Evolutionary conservation across 1,140 invertebrate genomes (phyloP).

Genomic region (Cotesia chilonis): DNA sequence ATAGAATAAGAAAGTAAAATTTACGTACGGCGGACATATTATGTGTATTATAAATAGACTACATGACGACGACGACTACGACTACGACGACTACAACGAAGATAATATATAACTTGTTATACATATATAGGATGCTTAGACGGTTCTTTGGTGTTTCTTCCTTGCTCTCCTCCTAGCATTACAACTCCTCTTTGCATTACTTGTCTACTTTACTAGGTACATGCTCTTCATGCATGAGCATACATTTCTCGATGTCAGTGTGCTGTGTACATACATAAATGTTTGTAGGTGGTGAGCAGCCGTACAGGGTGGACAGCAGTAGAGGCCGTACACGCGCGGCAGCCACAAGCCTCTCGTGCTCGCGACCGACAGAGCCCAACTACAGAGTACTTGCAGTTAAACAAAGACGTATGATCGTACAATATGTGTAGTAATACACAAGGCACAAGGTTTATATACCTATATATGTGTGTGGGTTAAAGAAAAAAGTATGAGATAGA

Average conservation of each 20-base stretch:
- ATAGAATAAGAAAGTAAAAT: slow-evolving; percentile 6
- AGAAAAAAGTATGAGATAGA: background rate
- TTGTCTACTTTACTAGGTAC: too few relatives aligned
- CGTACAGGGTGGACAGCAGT: slow-evolving; percentile 24
- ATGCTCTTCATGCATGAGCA: too few relatives aligned
- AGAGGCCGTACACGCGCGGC: slow-evolving; percentile 33
- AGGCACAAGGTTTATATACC: background rate
- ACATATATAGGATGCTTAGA: background rate
- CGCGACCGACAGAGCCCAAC: background rate
- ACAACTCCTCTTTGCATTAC: too few relatives aligned
- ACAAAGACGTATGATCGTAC: too few relatives aligned
- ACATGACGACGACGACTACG: slow-evolving; percentile 55
- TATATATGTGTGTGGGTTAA: background rate
- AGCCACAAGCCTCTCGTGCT: slow-evolving; percentile 22
- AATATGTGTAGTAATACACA: too few relatives aligned
- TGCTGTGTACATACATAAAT: slow-evolving; percentile 15
- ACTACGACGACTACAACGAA: slow-evolving; percentile 59
- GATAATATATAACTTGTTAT: slow-evolving; percentile 21
- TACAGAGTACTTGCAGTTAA: too few relatives aligned
- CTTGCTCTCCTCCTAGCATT: slow-evolving; percentile 7
- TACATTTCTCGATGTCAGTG: background rate
- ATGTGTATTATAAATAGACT: slow-evolving; percentile 35
- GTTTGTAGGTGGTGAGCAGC: slow-evolving; percentile 23
- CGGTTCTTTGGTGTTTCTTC: slow-evolving; percentile 28
- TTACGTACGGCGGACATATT: slow-evolving; percentile 9